Evolutionary conservation across 1,140 invertebrate species (phyloP), one percentile per base, ranked within the genome.

Genomic region (Acromyrmex echinatior): DNA sequence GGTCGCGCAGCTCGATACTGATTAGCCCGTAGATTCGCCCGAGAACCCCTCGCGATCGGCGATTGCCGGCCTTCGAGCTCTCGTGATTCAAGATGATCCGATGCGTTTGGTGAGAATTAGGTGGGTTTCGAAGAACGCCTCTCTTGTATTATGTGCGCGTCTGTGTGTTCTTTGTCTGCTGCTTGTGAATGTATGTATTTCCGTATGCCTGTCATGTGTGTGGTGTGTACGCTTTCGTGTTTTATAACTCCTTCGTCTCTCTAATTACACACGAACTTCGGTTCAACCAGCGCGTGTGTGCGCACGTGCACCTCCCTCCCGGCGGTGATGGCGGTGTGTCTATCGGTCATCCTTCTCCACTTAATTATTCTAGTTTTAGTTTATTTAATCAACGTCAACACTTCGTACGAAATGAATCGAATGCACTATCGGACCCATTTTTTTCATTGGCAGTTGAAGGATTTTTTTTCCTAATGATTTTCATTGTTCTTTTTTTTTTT

Each of bases 51-150:
- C 31, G n/a, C 82, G 89, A 80, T 86, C 66, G 77, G 49, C 82
- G 82, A 87, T 82, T 76, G 84, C 78, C 91, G 87, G 84, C 82
- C 92, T 80, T 85, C 89, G 85, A 91, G 87, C 88, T 89, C 91
- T 86, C 91, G 88, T 71, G 78, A 92, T 91, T 86, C 74, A 68
- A 79, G 91, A 93, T 94, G 92, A 93, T 94, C 93, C 87, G 78
- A 93, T 93, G 92, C 91, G 86, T 92, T 93, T 91, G 87, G 92
- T 94, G 92, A 94, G 88, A 92, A 91, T 93, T 90, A 91, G 91
- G 87, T 93, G 91, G 91, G 92, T 93, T 89, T 88, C 82, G 79
- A 91, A 88, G 87, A 91, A 92, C 87, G 82, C 91, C 76, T 87
- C 81, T 89, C 79, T 71, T 86, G 56, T 88, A 80, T 88, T 35